Evolutionary conservation across 2,113 vertebrate species (phyloP), one percentile per base, ranked within the genome.

Genomic region (Cebidichthys violaceus): DNA sequence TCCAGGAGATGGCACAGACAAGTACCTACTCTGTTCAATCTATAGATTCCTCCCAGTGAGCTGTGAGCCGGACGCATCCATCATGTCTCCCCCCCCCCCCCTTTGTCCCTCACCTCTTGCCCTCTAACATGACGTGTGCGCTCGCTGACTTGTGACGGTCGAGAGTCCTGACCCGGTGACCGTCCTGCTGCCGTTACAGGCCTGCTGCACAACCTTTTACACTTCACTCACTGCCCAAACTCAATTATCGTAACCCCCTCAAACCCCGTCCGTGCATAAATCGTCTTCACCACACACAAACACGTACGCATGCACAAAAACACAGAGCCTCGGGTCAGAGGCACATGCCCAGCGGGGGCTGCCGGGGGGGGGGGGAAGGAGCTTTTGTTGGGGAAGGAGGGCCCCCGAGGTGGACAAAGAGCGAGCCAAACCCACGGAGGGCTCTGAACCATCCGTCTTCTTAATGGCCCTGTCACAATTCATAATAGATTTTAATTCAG

Each of bases 401-500:
- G 68, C 50, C 54, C 88, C 79, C 8, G 41, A 77, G 85, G 86
- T 88, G 77, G 80, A 91, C 87, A 86, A 89, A 88, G 84, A 82
- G 39, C 9, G 0, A 70, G 87, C 67, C 79, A 64, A 87, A 76
- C 85, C 85, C 88, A 80, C 50, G 27, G 77, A 84, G 71, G 76
- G 85, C 85, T 33, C 35, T 20, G 72, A 80, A 80, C 84, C 85
- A 93, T 95, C 79, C 79, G 39, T 94, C 93, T 93, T 93, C 82
- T 89, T 94, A 93, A 93, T 94, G 88, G 87, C 81, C 78, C 83
- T 90, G 92, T 91, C 91, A 93, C 75, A 86, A 91, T 89, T 91
- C 81, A 90, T 89, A 94, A 95, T 91, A 90, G 88, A 88, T 87
- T 93, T 90, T 92, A 94, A 94, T 94, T 92, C 88, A 85, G 84